phyloP scores from a whole-genome alignment of 2,113 vertebrate species.

The Mastomys natalensis region DNA sequence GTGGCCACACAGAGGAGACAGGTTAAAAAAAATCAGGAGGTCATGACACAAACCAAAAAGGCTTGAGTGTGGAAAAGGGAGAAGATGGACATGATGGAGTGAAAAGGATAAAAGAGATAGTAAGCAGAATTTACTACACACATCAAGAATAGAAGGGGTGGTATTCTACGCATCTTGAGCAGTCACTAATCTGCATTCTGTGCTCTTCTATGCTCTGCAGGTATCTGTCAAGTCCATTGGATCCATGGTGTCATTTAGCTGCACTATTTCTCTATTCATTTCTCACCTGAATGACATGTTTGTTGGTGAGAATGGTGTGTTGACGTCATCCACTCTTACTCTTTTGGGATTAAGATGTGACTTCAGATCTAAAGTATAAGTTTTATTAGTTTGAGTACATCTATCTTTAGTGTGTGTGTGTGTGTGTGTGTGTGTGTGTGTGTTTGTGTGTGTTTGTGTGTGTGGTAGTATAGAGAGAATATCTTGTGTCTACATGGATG shows the following conservation, averaged over 20 bases:
- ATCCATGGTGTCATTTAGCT: not conserved
- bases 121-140: not conserved
- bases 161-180: not conserved
- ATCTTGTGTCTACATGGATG: too few relatives aligned
- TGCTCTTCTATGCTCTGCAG: too few relatives aligned
- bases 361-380: not conserved
- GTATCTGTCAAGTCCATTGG: not conserved
- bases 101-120: not conserved
- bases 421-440: too few relatives aligned
- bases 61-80: not conserved
- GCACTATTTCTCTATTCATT: not conserved
- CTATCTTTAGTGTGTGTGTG: not conserved
- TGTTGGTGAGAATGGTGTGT: too few relatives aligned
- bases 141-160: not conserved
- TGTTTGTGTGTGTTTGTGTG: too few relatives aligned
- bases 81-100: not conserved
- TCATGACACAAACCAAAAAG: not conserved
- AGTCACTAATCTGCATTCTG: not conserved
- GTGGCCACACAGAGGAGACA: not conserved
- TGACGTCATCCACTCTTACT: not conserved
- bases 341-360: too few relatives aligned
- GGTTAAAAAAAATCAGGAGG: not conserved
- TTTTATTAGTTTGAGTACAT: not conserved
- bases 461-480: too few relatives aligned
- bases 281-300: not conserved